Percentiles rank a stretch among this genome's conserved stretches.
These are phyloP conservation scores for Drosophila teissieri DNA, from an alignment of 1,140 invertebrate genomes.

Conservation along the genomic window DNA sequence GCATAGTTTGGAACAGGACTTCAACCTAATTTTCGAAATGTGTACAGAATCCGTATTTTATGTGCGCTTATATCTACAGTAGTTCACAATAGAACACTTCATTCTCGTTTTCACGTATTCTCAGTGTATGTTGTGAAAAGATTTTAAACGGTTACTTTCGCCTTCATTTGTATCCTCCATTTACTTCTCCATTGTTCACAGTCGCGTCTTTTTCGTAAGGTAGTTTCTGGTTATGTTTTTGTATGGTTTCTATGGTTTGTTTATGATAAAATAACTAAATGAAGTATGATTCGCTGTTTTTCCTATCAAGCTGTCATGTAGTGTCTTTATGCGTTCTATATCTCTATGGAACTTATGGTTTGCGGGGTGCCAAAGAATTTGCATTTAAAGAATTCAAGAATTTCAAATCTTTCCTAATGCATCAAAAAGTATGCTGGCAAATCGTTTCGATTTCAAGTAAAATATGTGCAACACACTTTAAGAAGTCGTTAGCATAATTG, in stretches of 20 bases:
- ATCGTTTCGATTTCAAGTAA: not conserved
- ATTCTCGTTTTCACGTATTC: conserved; percentile 24
- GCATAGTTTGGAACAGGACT: conserved; percentile 3
- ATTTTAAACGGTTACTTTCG: conserved; percentile 76
- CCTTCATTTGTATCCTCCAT: conserved; percentile 22
- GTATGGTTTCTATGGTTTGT: conserved; percentile 24
- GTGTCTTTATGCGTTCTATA: conserved; percentile 52
- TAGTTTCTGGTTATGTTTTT: conserved; percentile 57
- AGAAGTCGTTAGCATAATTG: not conserved
- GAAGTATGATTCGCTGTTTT: conserved; percentile 16
- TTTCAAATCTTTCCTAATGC: not conserved
- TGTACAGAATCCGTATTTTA: not conserved
- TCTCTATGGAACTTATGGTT: conserved; percentile 42
- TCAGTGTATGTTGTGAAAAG: conserved; percentile 58
- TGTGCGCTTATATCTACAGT: conserved; percentile 13
- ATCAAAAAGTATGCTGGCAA: not conserved
- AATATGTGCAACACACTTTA: not conserved
- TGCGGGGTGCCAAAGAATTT: not conserved
- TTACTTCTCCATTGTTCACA: conserved; percentile 36
- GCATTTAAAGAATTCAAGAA: no score
- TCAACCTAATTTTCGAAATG: not conserved
- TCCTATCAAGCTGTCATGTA: conserved; percentile 47
- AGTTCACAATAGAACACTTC: conserved; percentile 20
- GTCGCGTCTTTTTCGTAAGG: conserved; percentile 56
- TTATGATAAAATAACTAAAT: conserved; percentile 24